Base-by-base conservation (phyloP, 2,113 vertebrate species). In the Ancistrus triradiatus region DNA sequence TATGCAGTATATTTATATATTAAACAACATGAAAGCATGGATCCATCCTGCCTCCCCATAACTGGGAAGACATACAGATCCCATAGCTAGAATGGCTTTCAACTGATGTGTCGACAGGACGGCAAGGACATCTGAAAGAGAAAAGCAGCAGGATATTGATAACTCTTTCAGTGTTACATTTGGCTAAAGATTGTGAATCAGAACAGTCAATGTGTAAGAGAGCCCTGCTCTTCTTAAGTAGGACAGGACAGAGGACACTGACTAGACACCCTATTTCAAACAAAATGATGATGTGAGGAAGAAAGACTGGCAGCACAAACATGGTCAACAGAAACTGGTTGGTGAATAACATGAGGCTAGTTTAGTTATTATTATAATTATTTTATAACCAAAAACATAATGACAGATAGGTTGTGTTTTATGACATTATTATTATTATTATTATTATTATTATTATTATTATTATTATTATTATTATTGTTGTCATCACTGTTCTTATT, bases 131-230 rank as follows among this genome's bases (percentile, higher is more conserved):
- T 64, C 40, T 55, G 15, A 64, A 55, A 27, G 27, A 35, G 50
- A 44, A 44, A 25, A 10, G 7, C 40, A 48, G 52, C 43, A 49
- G 47, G 35, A 38, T 22, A 59, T 58, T 53, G 40, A 66, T 50
- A 57, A 66, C 43, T 40, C 52, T 15, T 43, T 43, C 55, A 57
- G 44, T n/a, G 44, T 38, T 46, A 49, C 31, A 42, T 50, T 57
- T 49, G 49, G 53, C 56, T 57, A 58, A 47, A 66, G 63, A 53
- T 58, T 21, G 21, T 3, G 17, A 28, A 25, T 7, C 44, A 40
- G 63, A 66, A 56, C 21, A 49, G 52, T 66, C 52, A n/a, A 66
- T 64, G 50, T 7, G 22, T 25, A 40, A 19, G 60, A 18, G 50
- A 38, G 18, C 24, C 22, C 35, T 50, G 51, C 42, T 17, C 22